These are phyloP conservation scores for Gallinago stenura DNA, from an alignment of 2,797 vertebrate species.

Conservation along the genomic window DNA sequence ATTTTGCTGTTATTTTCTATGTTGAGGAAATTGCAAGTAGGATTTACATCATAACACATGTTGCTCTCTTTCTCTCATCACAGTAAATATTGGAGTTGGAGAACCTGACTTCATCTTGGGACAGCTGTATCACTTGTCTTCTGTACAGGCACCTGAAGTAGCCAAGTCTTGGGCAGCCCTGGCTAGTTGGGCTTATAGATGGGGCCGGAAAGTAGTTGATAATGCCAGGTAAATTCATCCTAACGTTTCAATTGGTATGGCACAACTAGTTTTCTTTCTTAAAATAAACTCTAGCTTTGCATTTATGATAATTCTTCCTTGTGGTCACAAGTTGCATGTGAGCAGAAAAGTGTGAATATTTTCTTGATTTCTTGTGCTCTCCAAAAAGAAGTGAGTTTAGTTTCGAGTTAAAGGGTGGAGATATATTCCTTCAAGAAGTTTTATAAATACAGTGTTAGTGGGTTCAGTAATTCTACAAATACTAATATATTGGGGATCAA, in stretches of 20 bases:
- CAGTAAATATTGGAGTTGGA: conserved; percentile 97
- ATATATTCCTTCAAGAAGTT: background rate
- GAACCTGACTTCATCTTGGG: conserved; percentile 96
- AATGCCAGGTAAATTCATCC: conserved; percentile 90
- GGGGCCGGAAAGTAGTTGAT: conserved; percentile 98
- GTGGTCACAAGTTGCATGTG: background rate
- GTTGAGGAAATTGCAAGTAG: background rate
- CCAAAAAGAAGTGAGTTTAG: background rate
- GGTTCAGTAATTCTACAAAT: background rate
- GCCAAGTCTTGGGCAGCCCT: conserved; percentile 98
- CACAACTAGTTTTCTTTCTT: background rate
- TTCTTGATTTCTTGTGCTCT: background rate
- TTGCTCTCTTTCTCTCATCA: background rate
- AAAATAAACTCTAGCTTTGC: background rate
- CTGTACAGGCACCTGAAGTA: conserved; percentile 93
- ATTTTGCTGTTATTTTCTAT: background rate
- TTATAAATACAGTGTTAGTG: background rate
- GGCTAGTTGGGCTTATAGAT: conserved; percentile 98
- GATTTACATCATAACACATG: background rate
- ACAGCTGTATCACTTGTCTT: conserved; percentile 95
- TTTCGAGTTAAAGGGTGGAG: background rate
- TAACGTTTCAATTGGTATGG: background rate
- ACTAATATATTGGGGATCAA: background rate
- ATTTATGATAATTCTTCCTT: background rate
- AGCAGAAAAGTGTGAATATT: background rate